phyloP scores from a whole-genome alignment of 2,113 vertebrate species.

The Chloropsis hardwickii region DNA sequence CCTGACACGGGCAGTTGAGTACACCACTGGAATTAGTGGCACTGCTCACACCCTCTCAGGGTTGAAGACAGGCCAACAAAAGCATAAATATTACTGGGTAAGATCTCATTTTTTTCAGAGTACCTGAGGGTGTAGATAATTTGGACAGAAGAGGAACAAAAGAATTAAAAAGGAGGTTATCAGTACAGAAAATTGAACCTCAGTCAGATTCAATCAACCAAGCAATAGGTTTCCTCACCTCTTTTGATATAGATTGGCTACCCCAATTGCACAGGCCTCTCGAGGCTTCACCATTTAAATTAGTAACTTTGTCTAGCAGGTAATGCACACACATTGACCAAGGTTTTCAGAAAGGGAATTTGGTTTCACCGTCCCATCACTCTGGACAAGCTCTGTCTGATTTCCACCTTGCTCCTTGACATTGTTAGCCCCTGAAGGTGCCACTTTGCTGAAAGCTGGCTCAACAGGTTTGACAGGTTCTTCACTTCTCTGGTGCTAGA shows the following conservation, averaged over 20 bases:
- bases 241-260: neutral
- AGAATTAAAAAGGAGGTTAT: slow-evolving; percentile 35
- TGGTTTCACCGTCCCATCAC: neutral
- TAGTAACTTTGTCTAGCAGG: neutral
- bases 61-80: neutral
- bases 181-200: slow-evolving; percentile 44
- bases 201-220: slow-evolving; percentile 27
- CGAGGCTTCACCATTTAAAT: slow-evolving; percentile 10
- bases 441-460: neutral
- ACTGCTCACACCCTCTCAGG: neutral
- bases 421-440: neutral
- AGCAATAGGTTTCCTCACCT: slow-evolving; percentile 23
- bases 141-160: slow-evolving; percentile 34
- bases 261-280: neutral
- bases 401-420: neutral
- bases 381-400: neutral
- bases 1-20: neutral
- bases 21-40: neutral
- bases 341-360: neutral
- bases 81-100: neutral
- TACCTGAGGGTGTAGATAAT: slow-evolving; percentile 4
- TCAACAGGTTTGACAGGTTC: slow-evolving; percentile 4
- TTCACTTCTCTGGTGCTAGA: neutral
- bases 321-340: neutral
- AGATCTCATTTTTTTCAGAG: neutral